Conservation (phyloP, 2,797 vertebrate genomes). For the Balearica regulorum region DNA sequence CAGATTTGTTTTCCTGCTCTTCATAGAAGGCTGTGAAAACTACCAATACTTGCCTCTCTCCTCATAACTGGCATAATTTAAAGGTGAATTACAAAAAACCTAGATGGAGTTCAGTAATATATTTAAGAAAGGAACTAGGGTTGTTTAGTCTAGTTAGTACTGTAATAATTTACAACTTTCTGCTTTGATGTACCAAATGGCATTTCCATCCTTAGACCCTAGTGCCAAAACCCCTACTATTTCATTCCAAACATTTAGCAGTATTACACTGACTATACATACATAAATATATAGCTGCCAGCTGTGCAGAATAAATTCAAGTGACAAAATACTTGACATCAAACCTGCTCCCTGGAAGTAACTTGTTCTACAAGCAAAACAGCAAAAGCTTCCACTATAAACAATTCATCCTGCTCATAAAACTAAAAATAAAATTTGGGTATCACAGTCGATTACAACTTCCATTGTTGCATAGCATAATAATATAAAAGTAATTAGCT, state of each 20-base stretch:
- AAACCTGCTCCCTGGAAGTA: neutral
- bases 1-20: neutral
- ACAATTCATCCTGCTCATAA: neutral
- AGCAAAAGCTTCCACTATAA: neutral
- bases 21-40: neutral
- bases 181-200: slow-evolving; percentile 3
- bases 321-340: neutral
- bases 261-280: neutral
- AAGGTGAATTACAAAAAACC: neutral
- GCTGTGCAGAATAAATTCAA: neutral
- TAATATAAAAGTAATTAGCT: neutral
- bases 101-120: neutral
- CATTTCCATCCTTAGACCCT: slow-evolving; percentile 6
- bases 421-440: neutral
- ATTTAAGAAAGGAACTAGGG: neutral
- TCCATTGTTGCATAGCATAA: neutral
- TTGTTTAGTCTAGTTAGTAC: neutral
- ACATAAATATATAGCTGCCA: neutral
- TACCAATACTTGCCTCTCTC: neutral
- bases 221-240: neutral
- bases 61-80: neutral
- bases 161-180: neutral
- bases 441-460: neutral
- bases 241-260: neutral
- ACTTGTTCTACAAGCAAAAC: neutral